Base-by-base conservation (phyloP, 2,113 vertebrate genomes). In the Myotis davidii region DNA sequence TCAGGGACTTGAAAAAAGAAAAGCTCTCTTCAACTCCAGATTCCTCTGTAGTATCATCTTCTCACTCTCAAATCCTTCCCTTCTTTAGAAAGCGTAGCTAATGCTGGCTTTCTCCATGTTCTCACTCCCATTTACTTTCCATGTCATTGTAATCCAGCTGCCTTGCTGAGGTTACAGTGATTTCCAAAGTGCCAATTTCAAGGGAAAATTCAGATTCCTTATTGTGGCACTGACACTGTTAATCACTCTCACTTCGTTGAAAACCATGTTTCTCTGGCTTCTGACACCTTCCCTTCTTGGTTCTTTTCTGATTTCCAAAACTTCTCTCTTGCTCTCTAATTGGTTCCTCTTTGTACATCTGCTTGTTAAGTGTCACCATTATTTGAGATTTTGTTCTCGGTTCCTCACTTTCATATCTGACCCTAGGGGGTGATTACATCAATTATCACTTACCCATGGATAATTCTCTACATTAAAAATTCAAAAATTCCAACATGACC, bases 401-500 rank as follows among this genome's bases (percentile, higher is more conserved):
- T 81, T 77, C 9, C 9, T 76, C 29, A 12, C 8, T 85, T 94
- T 91, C 34, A 23, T 85, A 32, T 83, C 48, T 87, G 37, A 59
- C 86, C 59, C 45, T n/a, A 16, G 20, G 73, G 6, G 23, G 23
- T 82, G 34, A 72, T n/a, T 77, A 88, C 16, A 56, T 78, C 73
- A 1, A 14, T 54, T 59, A 52, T 39, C 34, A 64, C 32, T 86
- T 45, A 64, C 48, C 23, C 34, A 25, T 67, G 39, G 17, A 39
- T 54, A 65, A 92, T 89, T 81, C 85, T 39, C 32, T 72, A 88
- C 76, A 82, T 54, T 91, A 78, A 86, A 86, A 54, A 45, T 74
- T 73, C 21, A 79, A 93, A 78, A 52, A 79, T 91, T 78, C 9
- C 39, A 84, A 64, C 27, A 64, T 56, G 45, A 3, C 39, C 9